These are phyloP conservation scores for Dugesia japonica DNA, from an alignment of 2,888 invertebrate species.

Conservation along the genomic window DNA sequence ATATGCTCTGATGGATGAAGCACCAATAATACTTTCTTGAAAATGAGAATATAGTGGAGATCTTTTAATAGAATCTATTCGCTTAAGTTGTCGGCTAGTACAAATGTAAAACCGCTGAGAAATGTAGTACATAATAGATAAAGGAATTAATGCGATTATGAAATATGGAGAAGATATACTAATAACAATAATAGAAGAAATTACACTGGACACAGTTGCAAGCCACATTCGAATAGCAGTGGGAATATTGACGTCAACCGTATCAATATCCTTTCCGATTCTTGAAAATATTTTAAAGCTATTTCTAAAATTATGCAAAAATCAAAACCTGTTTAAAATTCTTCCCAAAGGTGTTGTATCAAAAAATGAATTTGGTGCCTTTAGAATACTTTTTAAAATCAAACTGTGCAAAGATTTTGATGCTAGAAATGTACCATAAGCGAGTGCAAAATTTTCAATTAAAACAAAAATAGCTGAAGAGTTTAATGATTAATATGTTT, in stretches of 20 bases:
- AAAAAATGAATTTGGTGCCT: conserved; percentile 39
- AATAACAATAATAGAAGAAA: conserved; percentile 33
- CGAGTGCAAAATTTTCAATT: conserved; percentile 25
- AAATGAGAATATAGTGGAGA: conserved; percentile 94
- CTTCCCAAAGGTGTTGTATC: conserved; percentile 47
- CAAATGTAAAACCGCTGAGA: conserved; percentile 73
- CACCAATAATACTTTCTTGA: conserved; percentile 69
- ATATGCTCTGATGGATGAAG: conserved; percentile 66
- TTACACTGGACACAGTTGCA: conserved; percentile 21
- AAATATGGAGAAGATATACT: conserved; percentile 34
- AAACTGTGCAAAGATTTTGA: conserved; percentile 28
- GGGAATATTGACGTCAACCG: conserved; percentile 36
- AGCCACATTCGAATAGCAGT: conserved; percentile 32
- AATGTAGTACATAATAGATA: conserved; percentile 38
- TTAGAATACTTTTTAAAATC: conserved; percentile 28
- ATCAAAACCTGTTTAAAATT: conserved; percentile 45
- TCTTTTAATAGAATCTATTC: conserved; percentile 75
- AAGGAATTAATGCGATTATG: conserved; percentile 32
- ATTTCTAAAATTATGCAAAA: not conserved
- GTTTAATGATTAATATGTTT: too few relatives aligned
- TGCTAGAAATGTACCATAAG: conserved; percentile 26
- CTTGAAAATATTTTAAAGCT: not conserved
- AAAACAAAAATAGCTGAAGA: conserved; percentile 27
- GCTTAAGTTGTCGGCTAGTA: conserved; percentile 76
- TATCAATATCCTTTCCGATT: conserved; percentile 37